Evolutionary conservation across 2,888 invertebrate genomes (phyloP), one percentile per base, ranked within the genome.

Genomic region (Drosophila austrosaltans): DNA sequence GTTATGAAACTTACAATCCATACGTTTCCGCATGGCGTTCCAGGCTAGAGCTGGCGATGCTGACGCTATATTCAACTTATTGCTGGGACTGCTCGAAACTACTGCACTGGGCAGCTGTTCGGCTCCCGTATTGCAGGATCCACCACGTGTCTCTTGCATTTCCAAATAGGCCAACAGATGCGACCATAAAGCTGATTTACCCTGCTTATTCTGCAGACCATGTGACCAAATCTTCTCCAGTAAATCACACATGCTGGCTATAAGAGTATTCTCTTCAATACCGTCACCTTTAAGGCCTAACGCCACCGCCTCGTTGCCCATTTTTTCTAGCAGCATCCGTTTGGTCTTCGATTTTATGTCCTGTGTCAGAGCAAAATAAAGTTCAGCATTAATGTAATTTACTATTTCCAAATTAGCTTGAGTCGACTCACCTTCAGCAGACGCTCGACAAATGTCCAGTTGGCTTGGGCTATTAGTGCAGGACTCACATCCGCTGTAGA

Each of bases 161-260:
- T 98, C 97, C 89, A 98, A 96, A 91, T 97, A 99, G 90, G 96
- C 96, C 16, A 96, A 95, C 65, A 99, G 94, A 93, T 99, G 98
- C 71, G 97, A 96, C 99, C 99, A 99, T 4, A 99, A 93, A 0
- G 99, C 98, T 0, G 99, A 99, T 93, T 99, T 99, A 7, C 99
- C 98, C 93, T 98, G 96, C 92, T 99, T 99, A 72, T 96, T 96
- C 79, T 98, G 98, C 62, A 99, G 93, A 0, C 99, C 99, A 90
- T 99, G 99, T 0, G 98, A 97, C 99, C 99, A 99, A 30, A 99
- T 96, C 79, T 99, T 94, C 93, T 99, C 99, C 58, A 99, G 93
- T 63, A 99, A 94, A 93, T 99, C 99, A 93, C 99, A 99, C 3
- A 99, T 94, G 66, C 98, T 97, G n/a, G 98, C 99, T 53, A 99